Evolutionary conservation across 2,113 vertebrate species (phyloP), one percentile per base, ranked within the genome.

Genomic region (Galeopterus variegatus): DNA sequence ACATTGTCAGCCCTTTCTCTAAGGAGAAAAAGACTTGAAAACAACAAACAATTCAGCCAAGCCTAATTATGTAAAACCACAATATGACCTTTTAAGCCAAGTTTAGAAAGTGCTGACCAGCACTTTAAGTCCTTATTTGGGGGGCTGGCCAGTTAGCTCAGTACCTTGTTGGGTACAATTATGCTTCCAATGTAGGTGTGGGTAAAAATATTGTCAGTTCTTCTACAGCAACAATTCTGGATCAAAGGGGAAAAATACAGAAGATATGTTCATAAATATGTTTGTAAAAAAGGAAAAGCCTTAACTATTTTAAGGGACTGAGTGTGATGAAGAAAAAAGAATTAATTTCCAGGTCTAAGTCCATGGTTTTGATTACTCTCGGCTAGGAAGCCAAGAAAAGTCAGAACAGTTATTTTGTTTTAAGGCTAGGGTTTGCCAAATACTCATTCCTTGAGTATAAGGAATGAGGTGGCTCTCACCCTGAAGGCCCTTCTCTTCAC

Each of bases 71-170:
- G 5, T 36, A 67, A 95, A 86, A 92, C 50, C 45, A 93, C 64
- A 76, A 45, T 58, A 88, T 69, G 19, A 58, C 13, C 10, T 18
- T 88, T 64, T 86, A 86, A 93, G 58, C 26, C 56, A 93, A 72
- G 50, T 85, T 94, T 65, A 95, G 70, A n/a, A 84, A 95, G 88
- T 58, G 72, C 28, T 60, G 13, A 83, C 26, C 58, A 90, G 95
- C 8, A 88, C 36, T 96, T 76, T 62, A 90, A 92, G 83, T 87
- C 41, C 87, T 64, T 73, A 93, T 81, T 82, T 92, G 64, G 41
- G 41, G 41, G 41, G 41, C 41, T 41, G 41, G 41, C 41, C 41
- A 41, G 41, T 41, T 41, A 41, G 41, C 41, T 41, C 41, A 41
- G 41, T 41, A 41, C 41, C 41, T 41, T 41, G 41, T 41, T 41